Evolutionary conservation across 2,797 vertebrate species (phyloP).

Genomic region (Pantherophis vulpinus): DNA sequence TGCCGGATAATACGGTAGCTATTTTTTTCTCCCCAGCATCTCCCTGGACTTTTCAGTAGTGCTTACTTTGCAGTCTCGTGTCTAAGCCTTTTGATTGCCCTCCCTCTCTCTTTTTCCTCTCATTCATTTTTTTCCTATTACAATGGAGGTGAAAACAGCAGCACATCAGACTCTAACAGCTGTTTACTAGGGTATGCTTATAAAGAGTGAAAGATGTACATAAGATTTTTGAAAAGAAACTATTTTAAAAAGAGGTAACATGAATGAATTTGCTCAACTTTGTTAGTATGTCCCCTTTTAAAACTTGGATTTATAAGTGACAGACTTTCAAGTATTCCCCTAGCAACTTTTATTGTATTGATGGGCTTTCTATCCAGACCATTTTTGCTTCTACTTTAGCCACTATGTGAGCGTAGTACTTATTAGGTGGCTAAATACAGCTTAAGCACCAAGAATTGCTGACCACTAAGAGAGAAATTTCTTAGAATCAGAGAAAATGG

Average conservation of each 20-base stretch:
- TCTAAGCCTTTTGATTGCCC: neutral
- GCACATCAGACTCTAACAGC: neutral
- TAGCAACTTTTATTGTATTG: neutral
- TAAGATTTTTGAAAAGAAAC: neutral
- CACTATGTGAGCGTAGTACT: neutral
- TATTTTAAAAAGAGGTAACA: neutral
- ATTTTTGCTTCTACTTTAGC: neutral
- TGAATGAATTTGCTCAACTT: neutral
- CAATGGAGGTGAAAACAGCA: neutral
- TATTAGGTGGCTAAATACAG: neutral
- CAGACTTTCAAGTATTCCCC: too few relatives aligned
- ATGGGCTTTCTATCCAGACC: neutral
- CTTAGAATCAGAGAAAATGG: neutral
- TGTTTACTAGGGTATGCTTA: neutral
- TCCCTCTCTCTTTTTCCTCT: neutral
- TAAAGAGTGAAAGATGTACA: neutral
- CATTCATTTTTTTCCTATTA: neutral
- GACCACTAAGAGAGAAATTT: neutral
- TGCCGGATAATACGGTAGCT: neutral
- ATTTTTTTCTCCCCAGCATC: neutral
- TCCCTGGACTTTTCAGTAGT: neutral
- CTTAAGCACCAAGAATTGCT: neutral
- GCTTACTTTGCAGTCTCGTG: neutral
- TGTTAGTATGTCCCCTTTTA: neutral
- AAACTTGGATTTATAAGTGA: neutral